phyloP scores from a whole-genome alignment of 2,797 vertebrate genomes.

The Poliocrania exsul region DNA sequence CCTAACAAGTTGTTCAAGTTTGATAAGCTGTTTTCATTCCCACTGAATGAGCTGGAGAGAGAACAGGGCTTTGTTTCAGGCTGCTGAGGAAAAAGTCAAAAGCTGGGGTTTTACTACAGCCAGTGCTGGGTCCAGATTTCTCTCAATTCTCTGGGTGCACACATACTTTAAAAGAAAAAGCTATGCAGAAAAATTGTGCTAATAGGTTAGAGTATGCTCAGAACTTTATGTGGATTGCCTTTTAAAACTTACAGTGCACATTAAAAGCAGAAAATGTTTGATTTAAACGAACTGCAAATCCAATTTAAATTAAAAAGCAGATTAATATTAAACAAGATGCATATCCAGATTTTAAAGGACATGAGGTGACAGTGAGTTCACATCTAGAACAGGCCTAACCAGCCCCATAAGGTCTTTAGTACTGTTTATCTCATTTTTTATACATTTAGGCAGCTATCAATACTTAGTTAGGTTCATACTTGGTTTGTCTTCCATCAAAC shows the following conservation, averaged over 20 bases:
- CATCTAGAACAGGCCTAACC: background rate
- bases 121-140: background rate
- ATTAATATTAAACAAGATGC: background rate
- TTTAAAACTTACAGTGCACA: background rate
- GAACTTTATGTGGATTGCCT: background rate
- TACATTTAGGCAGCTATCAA: background rate
- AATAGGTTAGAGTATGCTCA: background rate
- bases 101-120: background rate
- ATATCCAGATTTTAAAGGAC: background rate
- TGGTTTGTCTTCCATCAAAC: background rate
- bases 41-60: background rate
- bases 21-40: slow-evolving; percentile 46
- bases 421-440: background rate
- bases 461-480: background rate
- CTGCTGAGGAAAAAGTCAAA: background rate
- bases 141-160: slow-evolving; percentile 5
- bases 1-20: slow-evolving; percentile 28
- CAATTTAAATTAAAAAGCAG: background rate
- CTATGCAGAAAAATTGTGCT: background rate
- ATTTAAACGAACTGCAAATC: background rate
- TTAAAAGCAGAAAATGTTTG: background rate
- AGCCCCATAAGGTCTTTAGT: background rate
- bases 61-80: slow-evolving; percentile 56
- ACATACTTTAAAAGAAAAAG: background rate
- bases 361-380: background rate